Conservation (phyloP, 2,113 vertebrate genomes). For the Drymodes brunneopygia region DNA sequence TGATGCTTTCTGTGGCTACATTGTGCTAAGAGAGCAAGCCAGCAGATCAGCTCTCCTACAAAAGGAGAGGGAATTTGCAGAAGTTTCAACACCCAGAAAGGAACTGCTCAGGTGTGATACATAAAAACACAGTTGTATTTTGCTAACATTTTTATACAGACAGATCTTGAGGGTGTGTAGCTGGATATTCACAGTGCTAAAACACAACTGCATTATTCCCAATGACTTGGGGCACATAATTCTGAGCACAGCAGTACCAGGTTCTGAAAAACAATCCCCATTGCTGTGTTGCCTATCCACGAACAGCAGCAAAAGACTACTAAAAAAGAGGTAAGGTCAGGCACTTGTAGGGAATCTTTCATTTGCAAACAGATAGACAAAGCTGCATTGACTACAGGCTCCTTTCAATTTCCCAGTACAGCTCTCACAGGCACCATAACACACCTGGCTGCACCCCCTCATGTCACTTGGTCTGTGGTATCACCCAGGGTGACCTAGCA, state of each 20-base stretch:
- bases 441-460: not conserved
- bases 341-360: not conserved
- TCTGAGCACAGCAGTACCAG: not conserved
- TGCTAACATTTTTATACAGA: not conserved
- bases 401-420: not conserved
- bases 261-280: not conserved
- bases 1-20: not conserved
- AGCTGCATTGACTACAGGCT: not conserved
- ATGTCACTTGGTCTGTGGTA: not conserved
- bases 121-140: not conserved
- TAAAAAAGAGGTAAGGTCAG: not conserved
- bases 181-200: not conserved
- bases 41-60: not conserved
- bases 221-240: not conserved
- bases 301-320: not conserved
- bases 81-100: not conserved
- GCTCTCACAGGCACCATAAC: not conserved
- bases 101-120: not conserved
- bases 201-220: not conserved
- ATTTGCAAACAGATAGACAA: not conserved
- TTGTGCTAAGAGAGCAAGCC: not conserved
- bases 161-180: not conserved
- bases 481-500: not conserved
- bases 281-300: not conserved
- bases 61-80: not conserved